Percentiles rank a stretch among this genome's conserved stretches.
These are phyloP conservation scores for Parasteatoda tepidariorum DNA, from an alignment of 1,140 invertebrate species.

Conservation along the genomic window DNA sequence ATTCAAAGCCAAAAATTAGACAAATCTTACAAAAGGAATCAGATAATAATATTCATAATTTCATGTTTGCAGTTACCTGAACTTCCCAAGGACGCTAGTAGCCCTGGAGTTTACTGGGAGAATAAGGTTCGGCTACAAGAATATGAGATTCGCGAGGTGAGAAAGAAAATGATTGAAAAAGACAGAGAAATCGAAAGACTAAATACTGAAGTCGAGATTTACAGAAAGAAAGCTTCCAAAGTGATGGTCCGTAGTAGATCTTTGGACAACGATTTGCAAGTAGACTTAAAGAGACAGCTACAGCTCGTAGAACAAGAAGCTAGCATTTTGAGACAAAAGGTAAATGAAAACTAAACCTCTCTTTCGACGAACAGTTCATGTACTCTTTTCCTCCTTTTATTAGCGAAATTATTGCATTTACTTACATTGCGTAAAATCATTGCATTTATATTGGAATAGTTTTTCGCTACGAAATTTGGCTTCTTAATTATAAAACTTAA, in stretches of 20 bases:
- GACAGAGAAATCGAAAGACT: slow-evolving; percentile 83
- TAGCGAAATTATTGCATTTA: no score
- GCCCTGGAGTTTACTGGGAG: slow-evolving; percentile 70
- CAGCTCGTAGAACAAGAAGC: slow-evolving; percentile 81
- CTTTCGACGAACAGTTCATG: no score
- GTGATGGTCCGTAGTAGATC: slow-evolving; percentile 68
- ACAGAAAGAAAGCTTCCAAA: slow-evolving; percentile 69
- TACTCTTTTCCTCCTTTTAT: no score
- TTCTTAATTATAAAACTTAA: no score
- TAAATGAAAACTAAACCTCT: no score
- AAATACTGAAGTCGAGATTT: slow-evolving; percentile 77
- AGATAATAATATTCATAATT: neutral
- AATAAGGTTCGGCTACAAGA: slow-evolving; percentile 76
- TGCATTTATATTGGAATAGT: no score
- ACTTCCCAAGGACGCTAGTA: slow-evolving; percentile 31
- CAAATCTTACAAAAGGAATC: neutral
- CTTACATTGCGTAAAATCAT: no score
- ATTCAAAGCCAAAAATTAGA: neutral
- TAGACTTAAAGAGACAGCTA: slow-evolving; percentile 79
- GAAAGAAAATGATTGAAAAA: slow-evolving; percentile 84
- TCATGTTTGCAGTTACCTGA: slow-evolving; percentile 29
- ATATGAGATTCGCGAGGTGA: slow-evolving; percentile 78
- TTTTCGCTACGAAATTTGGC: no score
- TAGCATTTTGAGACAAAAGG: slow-evolving; percentile 74
- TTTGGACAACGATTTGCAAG: slow-evolving; percentile 70